phyloP scores from a whole-genome alignment of 1,140 invertebrate species.

The Aphaenogaster rudis region DNA sequence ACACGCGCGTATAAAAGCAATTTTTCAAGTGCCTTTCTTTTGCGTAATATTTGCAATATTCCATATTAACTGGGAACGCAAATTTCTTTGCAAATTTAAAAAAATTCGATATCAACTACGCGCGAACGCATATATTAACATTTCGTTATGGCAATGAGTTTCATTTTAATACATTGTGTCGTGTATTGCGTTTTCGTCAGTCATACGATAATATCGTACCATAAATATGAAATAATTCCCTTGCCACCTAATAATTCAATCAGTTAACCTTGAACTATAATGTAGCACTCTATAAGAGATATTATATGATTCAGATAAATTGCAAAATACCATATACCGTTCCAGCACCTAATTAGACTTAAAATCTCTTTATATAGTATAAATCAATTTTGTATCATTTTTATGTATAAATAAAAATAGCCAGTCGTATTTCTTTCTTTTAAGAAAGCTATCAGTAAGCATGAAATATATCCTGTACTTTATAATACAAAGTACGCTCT shows the following conservation, averaged over 20 bases:
- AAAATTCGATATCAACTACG: constrained; percentile 47
- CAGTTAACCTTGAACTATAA: constrained; percentile 43
- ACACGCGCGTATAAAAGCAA: not conserved
- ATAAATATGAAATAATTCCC: constrained; percentile 53
- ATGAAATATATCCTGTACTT: not conserved
- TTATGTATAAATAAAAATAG: constrained; percentile 3
- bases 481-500: not conserved
- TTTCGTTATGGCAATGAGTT: constrained; percentile 50
- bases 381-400: not conserved
- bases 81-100: constrained; percentile 36
- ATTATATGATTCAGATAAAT: constrained; percentile 1
- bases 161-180: not conserved
- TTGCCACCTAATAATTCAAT: constrained; percentile 39
- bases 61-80: constrained; percentile 19
- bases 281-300: not conserved
- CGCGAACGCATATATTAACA: constrained; percentile 50
- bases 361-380: not conserved
- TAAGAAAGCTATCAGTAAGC: not conserved
- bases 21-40: not conserved
- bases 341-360: not conserved
- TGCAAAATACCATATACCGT: not conserved
- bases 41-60: not conserved
- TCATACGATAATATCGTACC: constrained; percentile 23
- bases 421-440: not conserved
- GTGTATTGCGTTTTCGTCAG: constrained; percentile 33